Evolutionary conservation across 1,140 invertebrate species (phyloP), one percentile per base, ranked within the genome.

Genomic region (Heliothis virescens): DNA sequence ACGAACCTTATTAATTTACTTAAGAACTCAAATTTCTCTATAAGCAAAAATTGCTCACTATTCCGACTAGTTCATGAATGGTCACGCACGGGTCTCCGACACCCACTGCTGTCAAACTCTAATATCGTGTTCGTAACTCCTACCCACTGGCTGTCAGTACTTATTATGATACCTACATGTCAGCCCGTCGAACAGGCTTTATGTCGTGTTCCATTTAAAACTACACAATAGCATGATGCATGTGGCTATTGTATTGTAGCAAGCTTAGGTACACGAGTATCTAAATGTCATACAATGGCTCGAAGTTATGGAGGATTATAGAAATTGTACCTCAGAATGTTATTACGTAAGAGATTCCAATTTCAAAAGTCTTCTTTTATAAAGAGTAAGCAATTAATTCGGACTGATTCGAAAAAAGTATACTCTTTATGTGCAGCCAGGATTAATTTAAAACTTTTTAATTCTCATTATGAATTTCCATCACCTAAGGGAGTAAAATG

Each of bases 171-270:
- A 60, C 55, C 34, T 53, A 71, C 67, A 50, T 75, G 72, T 75
- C 72, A 62, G 55, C 4, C 47, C 41, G 72, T 60, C 57, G 18
- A 62, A 47, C 72, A 75, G 59, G 29, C 72, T 50, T 41, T 41
- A 15, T 60, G 57, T 75, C 72, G 72, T 75, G 72, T 75, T 62
- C 72, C 55, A 62, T 75, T 75, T 75, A 75, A 75, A 75, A 75
- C 72, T 62, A 75, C 71, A 73, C 72, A 75, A 75, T 75, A 62
- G 52, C 52, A 55, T 41, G 69, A 55, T 72, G 21, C 57, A 55
- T 29, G 50, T n/a, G 57, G 52, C 53, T 72, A 57, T 34, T 55
- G 50, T 52, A 29, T 53, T 53, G 67, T 34, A 15, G 11, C 3
- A 9, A 63, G 34, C 29, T 47, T 63, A 63, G 10, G 13, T 41